Percentiles rank a stretch among this genome's conserved stretches.
phyloP scores from a whole-genome alignment of 1,140 invertebrate genomes.

The Drosophila lini region DNA sequence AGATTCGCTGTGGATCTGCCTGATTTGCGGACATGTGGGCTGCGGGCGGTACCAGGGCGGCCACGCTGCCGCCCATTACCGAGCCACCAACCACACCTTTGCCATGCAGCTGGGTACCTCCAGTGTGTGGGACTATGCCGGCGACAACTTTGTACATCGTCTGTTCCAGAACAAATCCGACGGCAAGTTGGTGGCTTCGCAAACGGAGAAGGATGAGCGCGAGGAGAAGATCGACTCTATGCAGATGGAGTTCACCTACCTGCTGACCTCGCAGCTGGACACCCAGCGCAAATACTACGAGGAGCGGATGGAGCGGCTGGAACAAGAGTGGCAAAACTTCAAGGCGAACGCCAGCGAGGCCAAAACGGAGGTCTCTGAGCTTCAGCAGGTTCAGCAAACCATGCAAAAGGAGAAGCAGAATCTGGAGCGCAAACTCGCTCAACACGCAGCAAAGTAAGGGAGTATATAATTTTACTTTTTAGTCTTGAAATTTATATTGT shows the following conservation, averaged over 20 bases:
- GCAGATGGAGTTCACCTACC: constrained; percentile 97
- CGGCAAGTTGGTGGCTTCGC: constrained; percentile 96
- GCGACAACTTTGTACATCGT: constrained; percentile 98
- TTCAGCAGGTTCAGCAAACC: constrained; percentile 86
- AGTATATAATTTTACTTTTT: neutral
- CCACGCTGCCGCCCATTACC: constrained; percentile 94
- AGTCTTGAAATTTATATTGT: neutral
- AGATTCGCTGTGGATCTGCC: constrained; percentile 98
- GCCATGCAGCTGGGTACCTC: constrained; percentile 98
- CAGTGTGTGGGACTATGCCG: constrained; percentile 94
- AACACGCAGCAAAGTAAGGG: constrained; percentile 86
- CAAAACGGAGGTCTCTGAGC: constrained; percentile 85
- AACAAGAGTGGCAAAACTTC: constrained; percentile 84
- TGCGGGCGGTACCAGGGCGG: constrained; percentile 92
- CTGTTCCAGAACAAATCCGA: constrained; percentile 98
- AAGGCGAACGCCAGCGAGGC: constrained; percentile 83
- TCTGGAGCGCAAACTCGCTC: constrained; percentile 88
- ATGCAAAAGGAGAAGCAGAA: constrained; percentile 88
- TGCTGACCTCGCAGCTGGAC: constrained; percentile 98
- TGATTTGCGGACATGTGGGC: constrained; percentile 99
- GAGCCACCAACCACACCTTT: constrained; percentile 98
- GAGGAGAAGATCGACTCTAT: constrained; percentile 97
- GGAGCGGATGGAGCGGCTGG: constrained; percentile 89
- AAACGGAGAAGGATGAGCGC: constrained; percentile 86
- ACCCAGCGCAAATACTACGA: constrained; percentile 97